Percentiles rank a stretch among this genome's conserved stretches.
Evolutionary conservation across 2,113 vertebrate species (phyloP).

Genomic region (Pterocles gutturalis): DNA sequence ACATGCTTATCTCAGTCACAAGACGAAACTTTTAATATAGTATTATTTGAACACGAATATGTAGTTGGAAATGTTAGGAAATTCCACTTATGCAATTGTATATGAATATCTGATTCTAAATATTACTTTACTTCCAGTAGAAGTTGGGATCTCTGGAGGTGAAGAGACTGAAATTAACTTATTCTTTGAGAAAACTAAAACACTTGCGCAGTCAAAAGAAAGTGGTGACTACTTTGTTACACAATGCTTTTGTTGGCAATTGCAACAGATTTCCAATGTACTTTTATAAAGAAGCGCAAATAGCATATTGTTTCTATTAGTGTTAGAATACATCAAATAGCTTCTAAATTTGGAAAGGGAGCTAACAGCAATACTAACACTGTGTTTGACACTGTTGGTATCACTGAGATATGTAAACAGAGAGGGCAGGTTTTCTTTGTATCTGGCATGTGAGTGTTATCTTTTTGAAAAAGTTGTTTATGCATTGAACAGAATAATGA

Average conservation of each 20-base stretch:
- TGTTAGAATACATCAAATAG: not conserved
- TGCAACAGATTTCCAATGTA: not conserved
- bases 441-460: not conserved
- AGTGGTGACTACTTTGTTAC: not conserved
- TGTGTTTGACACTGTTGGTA: not conserved
- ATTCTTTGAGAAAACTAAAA: not conserved
- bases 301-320: not conserved
- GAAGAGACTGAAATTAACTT: not conserved
- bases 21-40: accelerated
- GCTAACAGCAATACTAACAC: not conserved
- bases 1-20: not conserved
- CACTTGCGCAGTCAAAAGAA: not conserved
- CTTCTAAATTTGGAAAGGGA: not conserved
- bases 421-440: not conserved
- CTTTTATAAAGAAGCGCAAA: not conserved
- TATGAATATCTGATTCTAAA: not conserved
- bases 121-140: not conserved
- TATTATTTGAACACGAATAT: not conserved
- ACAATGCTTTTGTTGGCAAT: not conserved
- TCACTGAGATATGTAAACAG: not conserved
- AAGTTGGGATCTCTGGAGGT: not conserved
- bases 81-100: accelerated
- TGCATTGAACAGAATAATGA: not conserved
- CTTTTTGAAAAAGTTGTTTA: not conserved
- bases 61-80: not conserved